A percentile compares a stretch with the other conserved stretches of the same genome.
These are phyloP conservation scores for Lasioglossum morio DNA, from an alignment of 2,888 invertebrate species.

Conservation along the genomic window DNA sequence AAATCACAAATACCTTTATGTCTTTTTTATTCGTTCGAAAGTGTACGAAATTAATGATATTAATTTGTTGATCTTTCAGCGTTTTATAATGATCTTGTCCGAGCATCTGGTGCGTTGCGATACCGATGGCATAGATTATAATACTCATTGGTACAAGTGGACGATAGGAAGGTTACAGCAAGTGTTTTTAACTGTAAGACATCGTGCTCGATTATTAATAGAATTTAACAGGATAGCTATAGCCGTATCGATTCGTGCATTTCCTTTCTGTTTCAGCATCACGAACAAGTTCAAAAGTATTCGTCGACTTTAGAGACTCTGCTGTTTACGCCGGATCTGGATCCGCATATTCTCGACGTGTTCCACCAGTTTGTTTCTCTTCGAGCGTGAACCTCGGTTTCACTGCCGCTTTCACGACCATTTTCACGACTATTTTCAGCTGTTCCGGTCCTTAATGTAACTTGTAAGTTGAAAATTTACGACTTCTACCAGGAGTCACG, in stretches of 20 bases:
- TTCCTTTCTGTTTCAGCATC: slow-evolving; percentile 90
- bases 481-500: background rate
- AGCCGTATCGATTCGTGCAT: background rate
- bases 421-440: background rate
- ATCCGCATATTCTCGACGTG: slow-evolving; percentile 97
- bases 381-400: slow-evolving; percentile 86
- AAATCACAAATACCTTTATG: background rate
- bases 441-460: slow-evolving; percentile 14
- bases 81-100: slow-evolving; percentile 98
- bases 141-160: slow-evolving; percentile 98
- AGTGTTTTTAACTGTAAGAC: slow-evolving; percentile 94
- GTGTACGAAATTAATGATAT: background rate
- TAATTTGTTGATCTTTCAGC: slow-evolving; percentile 82
- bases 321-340: slow-evolving; percentile 98
- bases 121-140: slow-evolving; percentile 96
- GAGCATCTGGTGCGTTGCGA: slow-evolving; percentile 98
- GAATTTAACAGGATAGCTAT: slow-evolving; percentile 16
- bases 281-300: slow-evolving; percentile 98
- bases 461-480: background rate
- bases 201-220: slow-evolving; percentile 1
- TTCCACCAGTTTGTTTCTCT: slow-evolving; percentile 99
- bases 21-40: background rate
- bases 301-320: slow-evolving; percentile 97
- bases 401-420: too few species aligned
- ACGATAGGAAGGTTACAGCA: slow-evolving; percentile 97